Evolutionary conservation across 2,113 vertebrate genomes (phyloP).

Genomic region (Phylloscopus trochilus): DNA sequence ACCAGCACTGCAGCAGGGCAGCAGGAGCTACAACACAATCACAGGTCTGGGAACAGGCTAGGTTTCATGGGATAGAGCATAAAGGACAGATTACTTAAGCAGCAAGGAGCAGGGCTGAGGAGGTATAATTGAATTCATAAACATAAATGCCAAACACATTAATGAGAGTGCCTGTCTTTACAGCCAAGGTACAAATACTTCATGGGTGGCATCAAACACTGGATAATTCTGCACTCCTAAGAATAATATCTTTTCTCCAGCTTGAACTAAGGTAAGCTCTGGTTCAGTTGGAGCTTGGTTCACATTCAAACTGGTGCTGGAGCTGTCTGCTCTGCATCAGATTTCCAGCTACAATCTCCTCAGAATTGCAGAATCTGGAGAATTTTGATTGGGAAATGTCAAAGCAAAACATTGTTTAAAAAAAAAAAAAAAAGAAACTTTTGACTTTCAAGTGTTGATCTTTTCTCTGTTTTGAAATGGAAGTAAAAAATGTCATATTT

Average conservation of each 20-base stretch:
- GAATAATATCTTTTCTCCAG: background rate
- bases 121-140: background rate
- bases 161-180: background rate
- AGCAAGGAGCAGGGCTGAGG: background rate
- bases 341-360: background rate
- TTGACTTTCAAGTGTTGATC: background rate
- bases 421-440: background rate
- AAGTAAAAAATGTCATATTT: slow-evolving; percentile 2
- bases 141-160: background rate
- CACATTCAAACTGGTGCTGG: background rate
- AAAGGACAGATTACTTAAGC: background rate
- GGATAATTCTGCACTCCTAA: background rate
- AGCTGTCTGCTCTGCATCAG: background rate
- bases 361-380: background rate
- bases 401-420: background rate
- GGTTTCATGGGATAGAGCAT: background rate
- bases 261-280: background rate
- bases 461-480: slow-evolving; percentile 37
- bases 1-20: background rate
- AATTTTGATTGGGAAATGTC: background rate
- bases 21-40: background rate
- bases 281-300: background rate
- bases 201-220: background rate
- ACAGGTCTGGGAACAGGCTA: background rate
- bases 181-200: background rate